A percentile compares a stretch with the other conserved stretches of the same genome.
phyloP scores from a whole-genome alignment of 2,888 invertebrate species.

The Hybos culiciformis region DNA sequence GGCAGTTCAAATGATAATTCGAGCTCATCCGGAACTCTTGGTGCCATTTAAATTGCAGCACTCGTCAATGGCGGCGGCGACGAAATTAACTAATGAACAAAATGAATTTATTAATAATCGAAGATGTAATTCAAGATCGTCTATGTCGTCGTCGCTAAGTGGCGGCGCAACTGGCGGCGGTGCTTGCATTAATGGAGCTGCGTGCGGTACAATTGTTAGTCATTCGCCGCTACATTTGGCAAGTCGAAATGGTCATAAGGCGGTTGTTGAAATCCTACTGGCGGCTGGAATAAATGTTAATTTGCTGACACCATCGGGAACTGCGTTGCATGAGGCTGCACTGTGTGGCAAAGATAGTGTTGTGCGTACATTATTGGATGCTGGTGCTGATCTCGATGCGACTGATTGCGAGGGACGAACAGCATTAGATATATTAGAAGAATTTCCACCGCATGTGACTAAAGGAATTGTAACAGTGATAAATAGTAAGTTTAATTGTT shows the following conservation, averaged over 20 bases:
- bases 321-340: conserved; percentile 87
- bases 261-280: conserved; percentile 69
- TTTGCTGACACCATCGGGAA: conserved; percentile 70
- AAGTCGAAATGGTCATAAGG: conserved; percentile 79
- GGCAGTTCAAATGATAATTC: conserved; percentile 74
- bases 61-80: conserved; percentile 19
- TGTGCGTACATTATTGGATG: conserved; percentile 63
- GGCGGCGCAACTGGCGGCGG: conserved; percentile 34
- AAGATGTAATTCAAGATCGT: too few species aligned
- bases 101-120: conserved; percentile 27
- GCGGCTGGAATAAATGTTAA: conserved; percentile 81
- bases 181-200: neutral
- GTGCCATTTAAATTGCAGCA: conserved; percentile 44
- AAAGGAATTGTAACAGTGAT: conserved; percentile 76
- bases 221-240: conserved; percentile 88
- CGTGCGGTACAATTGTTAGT: neutral
- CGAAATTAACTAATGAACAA: conserved; percentile 9
- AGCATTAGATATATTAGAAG: conserved; percentile 71
- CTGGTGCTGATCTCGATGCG: conserved; percentile 68
- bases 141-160: too few species aligned
- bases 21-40: conserved; percentile 70
- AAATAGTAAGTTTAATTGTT: conserved; percentile 46
- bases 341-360: conserved; percentile 82
- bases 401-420: conserved; percentile 69
- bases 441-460: conserved; percentile 79